Evolutionary conservation across 2,113 vertebrate species (phyloP).

Genomic region (Pangasianodon hypophthalmus): DNA sequence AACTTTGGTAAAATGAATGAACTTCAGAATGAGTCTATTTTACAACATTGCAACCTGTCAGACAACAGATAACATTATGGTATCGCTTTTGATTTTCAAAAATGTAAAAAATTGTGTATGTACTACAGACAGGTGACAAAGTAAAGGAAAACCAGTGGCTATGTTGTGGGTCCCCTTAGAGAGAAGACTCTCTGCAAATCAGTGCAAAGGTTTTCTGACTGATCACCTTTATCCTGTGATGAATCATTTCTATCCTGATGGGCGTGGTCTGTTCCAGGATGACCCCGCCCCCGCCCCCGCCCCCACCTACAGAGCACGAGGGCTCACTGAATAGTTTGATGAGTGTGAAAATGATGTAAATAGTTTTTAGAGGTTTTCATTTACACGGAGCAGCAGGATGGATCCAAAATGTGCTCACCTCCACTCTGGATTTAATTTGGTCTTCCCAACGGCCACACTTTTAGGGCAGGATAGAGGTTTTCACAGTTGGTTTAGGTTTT

Average conservation of each 20-base stretch:
- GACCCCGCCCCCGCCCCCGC: neutral
- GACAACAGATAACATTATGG: no score
- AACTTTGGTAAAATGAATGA: neutral
- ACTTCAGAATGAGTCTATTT: neutral
- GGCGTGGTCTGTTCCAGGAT: neutral
- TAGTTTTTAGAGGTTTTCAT: neutral
- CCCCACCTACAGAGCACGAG: neutral
- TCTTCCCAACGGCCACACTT: slow-evolving; percentile 55
- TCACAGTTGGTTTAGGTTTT: neutral
- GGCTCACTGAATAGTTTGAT: neutral
- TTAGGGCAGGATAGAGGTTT: slow-evolving; percentile 5
- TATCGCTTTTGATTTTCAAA: neutral
- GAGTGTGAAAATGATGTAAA: neutral
- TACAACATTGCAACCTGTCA: no score
- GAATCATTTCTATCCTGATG: neutral
- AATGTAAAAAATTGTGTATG: neutral
- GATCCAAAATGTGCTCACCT: neutral
- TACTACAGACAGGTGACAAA: neutral
- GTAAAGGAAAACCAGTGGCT: neutral
- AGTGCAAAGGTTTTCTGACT: neutral
- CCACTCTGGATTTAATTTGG: slow-evolving; percentile 62
- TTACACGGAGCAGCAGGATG: neutral
- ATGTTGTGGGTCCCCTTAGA: neutral
- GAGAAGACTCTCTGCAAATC: neutral
- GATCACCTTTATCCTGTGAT: neutral